A percentile compares a stretch with the other conserved stretches of the same genome.
phyloP scores from a whole-genome alignment of 2,888 invertebrate genomes.

The Lottia scabra region DNA sequence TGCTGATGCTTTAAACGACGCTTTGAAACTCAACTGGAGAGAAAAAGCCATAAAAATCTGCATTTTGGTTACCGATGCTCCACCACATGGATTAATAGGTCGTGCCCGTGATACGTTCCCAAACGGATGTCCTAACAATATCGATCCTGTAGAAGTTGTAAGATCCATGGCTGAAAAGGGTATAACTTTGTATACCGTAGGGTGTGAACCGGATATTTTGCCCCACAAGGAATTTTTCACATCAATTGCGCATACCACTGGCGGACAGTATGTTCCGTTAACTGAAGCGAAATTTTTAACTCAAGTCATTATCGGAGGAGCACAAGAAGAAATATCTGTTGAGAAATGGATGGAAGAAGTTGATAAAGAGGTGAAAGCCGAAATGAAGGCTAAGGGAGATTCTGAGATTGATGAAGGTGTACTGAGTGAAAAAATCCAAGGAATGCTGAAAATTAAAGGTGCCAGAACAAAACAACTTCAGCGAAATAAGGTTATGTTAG shows the following conservation, averaged over 20 bases:
- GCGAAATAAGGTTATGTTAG: conserved; percentile 31
- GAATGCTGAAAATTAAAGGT: conserved; percentile 34
- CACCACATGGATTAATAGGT: conserved; percentile 57
- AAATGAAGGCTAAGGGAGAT: conserved; percentile 37
- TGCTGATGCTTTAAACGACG: conserved; percentile 59
- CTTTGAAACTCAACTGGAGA: conserved; percentile 59
- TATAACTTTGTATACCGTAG: conserved; percentile 59
- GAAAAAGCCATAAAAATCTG: conserved; percentile 59
- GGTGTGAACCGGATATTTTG: conserved; percentile 56
- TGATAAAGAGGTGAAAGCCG: conserved; percentile 46
- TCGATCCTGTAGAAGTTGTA: conserved; percentile 57
- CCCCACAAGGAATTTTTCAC: conserved; percentile 60
- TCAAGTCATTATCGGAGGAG: conserved; percentile 60
- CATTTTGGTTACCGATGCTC: conserved; percentile 61
- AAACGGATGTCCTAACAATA: conserved; percentile 58
- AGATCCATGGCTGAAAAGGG: conserved; percentile 56
- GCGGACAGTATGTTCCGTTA: conserved; percentile 64
- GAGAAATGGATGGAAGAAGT: conserved; percentile 57
- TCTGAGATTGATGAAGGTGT: conserved; percentile 40
- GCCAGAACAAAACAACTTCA: conserved; percentile 36
- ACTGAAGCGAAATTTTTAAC: conserved; percentile 48
- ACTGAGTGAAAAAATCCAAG: conserved; percentile 33
- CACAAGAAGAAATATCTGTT: conserved; percentile 62
- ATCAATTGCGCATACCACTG: conserved; percentile 57
- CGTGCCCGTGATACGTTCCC: conserved; percentile 49